A percentile compares a stretch with the other conserved stretches of the same genome.
These are phyloP conservation scores for Gryon sp. DNA, from an alignment of 1,140 invertebrate genomes.

Conservation along the genomic window DNA sequence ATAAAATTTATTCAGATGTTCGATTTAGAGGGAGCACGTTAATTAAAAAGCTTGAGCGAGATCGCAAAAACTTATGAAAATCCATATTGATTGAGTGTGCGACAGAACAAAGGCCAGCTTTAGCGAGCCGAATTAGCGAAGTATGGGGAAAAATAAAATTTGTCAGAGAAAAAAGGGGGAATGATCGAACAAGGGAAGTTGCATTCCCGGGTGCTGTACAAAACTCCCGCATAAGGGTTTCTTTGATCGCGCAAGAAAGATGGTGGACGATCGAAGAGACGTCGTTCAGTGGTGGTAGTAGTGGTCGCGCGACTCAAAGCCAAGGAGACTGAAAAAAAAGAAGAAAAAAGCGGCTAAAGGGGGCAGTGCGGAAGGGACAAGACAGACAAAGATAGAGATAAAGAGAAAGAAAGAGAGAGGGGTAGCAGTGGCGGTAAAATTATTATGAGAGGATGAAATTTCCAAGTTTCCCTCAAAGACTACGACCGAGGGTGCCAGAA, in stretches of 20 bases:
- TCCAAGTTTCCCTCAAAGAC: conserved; percentile 62
- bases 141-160: conserved; percentile 51
- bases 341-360: conserved; percentile 35
- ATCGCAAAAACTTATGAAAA: conserved; percentile 29
- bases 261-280: conserved; percentile 59
- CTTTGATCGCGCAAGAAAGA: conserved; percentile 60
- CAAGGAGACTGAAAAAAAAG: conserved; percentile 38
- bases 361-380: conserved; percentile 49
- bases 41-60: conserved; percentile 13
- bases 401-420: too few species aligned
- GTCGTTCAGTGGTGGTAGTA: conserved; percentile 25
- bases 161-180: conserved; percentile 44
- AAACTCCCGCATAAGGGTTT: conserved; percentile 62
- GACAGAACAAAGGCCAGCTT: conserved; percentile 32
- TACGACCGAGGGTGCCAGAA: conserved; percentile 55
- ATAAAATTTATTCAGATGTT: neutral
- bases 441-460: conserved; percentile 67
- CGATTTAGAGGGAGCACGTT: neutral
- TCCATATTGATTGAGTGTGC: conserved; percentile 36
- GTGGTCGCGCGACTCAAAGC: conserved; percentile 3
- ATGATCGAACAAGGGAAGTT: conserved; percentile 58
- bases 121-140: conserved; percentile 29
- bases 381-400: too few species aligned
- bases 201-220: conserved; percentile 46
- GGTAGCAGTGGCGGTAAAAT: conserved; percentile 60